Conservation (phyloP, 2,797 vertebrate genomes). For the Sebastes hubbsi region DNA sequence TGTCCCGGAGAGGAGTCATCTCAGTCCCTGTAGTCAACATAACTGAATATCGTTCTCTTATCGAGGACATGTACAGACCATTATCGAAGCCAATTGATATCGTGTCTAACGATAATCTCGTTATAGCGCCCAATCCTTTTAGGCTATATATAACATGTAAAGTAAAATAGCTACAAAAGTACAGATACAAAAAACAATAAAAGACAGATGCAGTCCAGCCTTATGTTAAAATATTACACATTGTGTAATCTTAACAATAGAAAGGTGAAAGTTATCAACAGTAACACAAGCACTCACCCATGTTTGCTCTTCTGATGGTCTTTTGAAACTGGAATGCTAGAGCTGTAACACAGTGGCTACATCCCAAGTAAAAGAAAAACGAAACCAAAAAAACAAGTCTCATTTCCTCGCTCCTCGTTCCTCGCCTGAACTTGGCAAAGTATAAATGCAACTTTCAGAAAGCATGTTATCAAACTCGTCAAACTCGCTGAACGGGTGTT, state of each 20-base stretch:
- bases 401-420: not conserved
- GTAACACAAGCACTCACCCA: constrained; percentile 17
- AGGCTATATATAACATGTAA: not conserved
- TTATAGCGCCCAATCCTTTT: not conserved
- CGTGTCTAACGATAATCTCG: no score
- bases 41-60: no score
- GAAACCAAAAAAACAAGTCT: no score
- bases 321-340: not conserved
- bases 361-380: no score
- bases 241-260: not conserved
- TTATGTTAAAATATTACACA: not conserved
- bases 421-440: not conserved
- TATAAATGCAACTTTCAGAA: not conserved
- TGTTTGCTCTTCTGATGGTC: not conserved
- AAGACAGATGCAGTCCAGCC: not conserved
- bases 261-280: not conserved
- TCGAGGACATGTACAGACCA: no score
- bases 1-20: no score
- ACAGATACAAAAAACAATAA: not conserved
- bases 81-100: no score
- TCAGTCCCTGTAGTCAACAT: no score
- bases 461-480: not conserved
- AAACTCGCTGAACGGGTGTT: not conserved
- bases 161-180: not conserved
- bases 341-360: not conserved